Conservation (phyloP, 2,113 vertebrate genomes). For the Pristiophorus japonicus region DNA sequence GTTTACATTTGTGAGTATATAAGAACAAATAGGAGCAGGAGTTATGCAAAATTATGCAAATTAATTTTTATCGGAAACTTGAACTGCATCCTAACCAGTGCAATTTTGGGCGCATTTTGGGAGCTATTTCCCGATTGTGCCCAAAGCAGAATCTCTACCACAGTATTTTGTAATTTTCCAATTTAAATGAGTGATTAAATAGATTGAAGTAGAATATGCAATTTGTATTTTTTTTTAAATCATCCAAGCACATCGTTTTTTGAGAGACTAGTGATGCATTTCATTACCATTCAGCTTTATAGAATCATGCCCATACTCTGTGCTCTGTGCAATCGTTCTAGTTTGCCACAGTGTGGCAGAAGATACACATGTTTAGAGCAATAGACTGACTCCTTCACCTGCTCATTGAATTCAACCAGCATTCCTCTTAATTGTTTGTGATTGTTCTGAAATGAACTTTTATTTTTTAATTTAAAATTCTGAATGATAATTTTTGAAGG, state of each 20-base stretch:
- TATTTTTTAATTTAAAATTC: neutral
- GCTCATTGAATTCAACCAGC: neutral
- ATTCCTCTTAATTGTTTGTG: neutral
- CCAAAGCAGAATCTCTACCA: neutral
- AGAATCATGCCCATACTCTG: neutral
- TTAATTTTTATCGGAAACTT: too few species aligned
- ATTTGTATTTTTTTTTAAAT: neutral
- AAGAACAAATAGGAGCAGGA: too few species aligned
- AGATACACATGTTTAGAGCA: neutral
- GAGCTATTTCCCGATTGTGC: neutral
- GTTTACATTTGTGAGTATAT: too few species aligned
- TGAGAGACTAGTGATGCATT: neutral
- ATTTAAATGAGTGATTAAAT: neutral
- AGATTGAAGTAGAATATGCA: neutral
- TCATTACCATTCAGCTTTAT: neutral
- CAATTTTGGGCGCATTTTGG: neutral
- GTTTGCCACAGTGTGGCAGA: slow-evolving; percentile 28
- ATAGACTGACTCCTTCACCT: neutral
- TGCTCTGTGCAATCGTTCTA: neutral
- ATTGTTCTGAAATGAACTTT: neutral
- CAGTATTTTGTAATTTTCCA: neutral
- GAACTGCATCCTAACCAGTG: neutral
- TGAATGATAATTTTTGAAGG: neutral
- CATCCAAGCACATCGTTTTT: neutral
- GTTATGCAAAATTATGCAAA: too few species aligned